Evolutionary conservation across 1,140 invertebrate genomes (phyloP).

Genomic region (Delia radicum): DNA sequence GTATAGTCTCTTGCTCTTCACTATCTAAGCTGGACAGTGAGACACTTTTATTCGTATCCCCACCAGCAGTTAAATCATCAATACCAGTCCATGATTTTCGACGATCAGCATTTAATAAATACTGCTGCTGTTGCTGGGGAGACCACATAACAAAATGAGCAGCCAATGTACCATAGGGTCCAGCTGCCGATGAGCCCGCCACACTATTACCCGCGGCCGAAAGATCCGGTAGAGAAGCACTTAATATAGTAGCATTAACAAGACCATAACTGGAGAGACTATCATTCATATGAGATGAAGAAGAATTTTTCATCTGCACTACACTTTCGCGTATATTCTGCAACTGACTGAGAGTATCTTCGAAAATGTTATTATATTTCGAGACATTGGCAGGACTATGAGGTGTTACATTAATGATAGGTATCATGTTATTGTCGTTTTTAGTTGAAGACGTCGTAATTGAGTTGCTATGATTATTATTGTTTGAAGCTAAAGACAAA

Average conservation of each 20-base stretch:
- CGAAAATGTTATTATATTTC: conserved; percentile 57
- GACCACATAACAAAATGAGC: conserved; percentile 45
- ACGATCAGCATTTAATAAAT: conserved; percentile 60
- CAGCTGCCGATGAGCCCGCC: conserved; percentile 12
- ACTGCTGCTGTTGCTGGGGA: conserved; percentile 39
- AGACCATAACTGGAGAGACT: conserved; percentile 33
- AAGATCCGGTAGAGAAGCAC: conserved; percentile 61
- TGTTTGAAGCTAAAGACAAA: background rate
- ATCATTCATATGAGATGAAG: conserved; percentile 39
- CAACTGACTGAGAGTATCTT: conserved; percentile 57
- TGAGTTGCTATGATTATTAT: background rate
- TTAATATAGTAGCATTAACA: conserved; percentile 42
- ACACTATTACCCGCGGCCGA: conserved; percentile 30
- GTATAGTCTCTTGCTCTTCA: conserved; percentile 59
- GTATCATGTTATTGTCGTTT: conserved; percentile 60
- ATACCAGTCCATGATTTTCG: conserved; percentile 81
- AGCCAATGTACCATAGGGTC: background rate
- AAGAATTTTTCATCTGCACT: conserved; percentile 54
- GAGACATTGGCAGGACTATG: conserved; percentile 70
- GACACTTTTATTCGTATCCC: conserved; percentile 53
- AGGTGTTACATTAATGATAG: conserved; percentile 82
- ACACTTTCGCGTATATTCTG: conserved; percentile 54
- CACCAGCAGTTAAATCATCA: conserved; percentile 61
- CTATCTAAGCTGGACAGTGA: conserved; percentile 62
- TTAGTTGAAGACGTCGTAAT: background rate